Evolutionary conservation across 2,888 invertebrate species (phyloP), one percentile per base, ranked within the genome.

Genomic region (Apamea crenata): DNA sequence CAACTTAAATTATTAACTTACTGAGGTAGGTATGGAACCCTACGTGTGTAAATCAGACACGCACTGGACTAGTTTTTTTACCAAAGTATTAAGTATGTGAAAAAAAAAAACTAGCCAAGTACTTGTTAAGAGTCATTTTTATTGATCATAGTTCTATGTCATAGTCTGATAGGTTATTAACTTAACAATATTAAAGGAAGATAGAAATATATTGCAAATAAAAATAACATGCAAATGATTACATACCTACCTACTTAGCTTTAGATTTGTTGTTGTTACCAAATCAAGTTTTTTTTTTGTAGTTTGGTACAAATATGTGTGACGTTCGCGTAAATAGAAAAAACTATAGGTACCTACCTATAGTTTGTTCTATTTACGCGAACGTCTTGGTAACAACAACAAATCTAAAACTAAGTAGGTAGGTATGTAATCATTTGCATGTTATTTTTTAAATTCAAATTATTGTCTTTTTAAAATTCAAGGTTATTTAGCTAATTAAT

Each of bases 391-490:
- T 56, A 21, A 56, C 4, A n/a, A 53, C 16, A 21, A 66, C 40
- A 65, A 16, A n/a, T 56, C 16, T n/a, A 14, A 44, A 50, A 65
- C 25, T 4, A 8, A 29, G 18, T 36, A 29, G 5, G 47, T 50
- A 47, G 47, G 16, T 47, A 47, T 1, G 8, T 50, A 12, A n/a
- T 50, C 18, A 65, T 50, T 36, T 36, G n/a, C 29, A 29, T 72
- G 2, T 18, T 18, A 25, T 29, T 75, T 61, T 50, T 36, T n/a
- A n/a, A n/a, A n/a, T n/a, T n/a, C n/a, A n/a, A n/a, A n/a, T n/a
- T n/a, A n/a, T n/a, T n/a, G 18, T 14, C 1, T 32, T 40, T 59
- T n/a, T 59, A 66, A 59, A 78, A 25, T 53, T 70, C 50, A 84
- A 78, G 70, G 78, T 44, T 7, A 66, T 21, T n/a, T 66, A 32